These are phyloP conservation scores for Caranx ignobilis DNA, from an alignment of 2,113 vertebrate species.

Conservation along the genomic window DNA sequence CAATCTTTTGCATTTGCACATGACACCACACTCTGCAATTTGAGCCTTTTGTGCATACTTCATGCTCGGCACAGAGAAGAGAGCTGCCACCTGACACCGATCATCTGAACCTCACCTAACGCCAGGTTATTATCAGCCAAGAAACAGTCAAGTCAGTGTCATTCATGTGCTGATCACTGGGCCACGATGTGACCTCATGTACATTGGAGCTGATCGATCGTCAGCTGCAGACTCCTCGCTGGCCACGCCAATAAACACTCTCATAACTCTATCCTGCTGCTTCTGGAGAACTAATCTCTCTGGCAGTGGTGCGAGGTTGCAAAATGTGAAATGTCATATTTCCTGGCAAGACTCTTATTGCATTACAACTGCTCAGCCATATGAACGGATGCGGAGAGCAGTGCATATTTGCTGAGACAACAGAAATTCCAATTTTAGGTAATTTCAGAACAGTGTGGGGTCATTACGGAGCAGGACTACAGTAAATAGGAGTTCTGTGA, in stretches of 20 bases:
- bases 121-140: slow-evolving; percentile 9
- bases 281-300: slow-evolving; percentile 29
- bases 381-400: slow-evolving; percentile 4
- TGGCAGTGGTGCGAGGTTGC: slow-evolving; percentile 10
- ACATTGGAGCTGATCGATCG: slow-evolving; percentile 19
- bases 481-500: slow-evolving; percentile 52
- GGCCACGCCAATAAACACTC: slow-evolving; percentile 26
- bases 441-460: slow-evolving; percentile 51
- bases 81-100: neutral
- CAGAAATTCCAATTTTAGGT: slow-evolving; percentile 50
- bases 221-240: slow-evolving; percentile 18
- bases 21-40: neutral
- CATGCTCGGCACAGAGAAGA: neutral
- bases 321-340: slow-evolving; percentile 45
- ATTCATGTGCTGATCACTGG: slow-evolving; percentile 21
- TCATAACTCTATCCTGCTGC: slow-evolving; percentile 22
- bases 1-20: neutral
- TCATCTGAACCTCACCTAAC: neutral
- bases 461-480: slow-evolving; percentile 33
- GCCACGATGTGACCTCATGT: slow-evolving; percentile 19
- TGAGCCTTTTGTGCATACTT: neutral
- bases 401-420: slow-evolving; percentile 48
- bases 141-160: slow-evolving; percentile 23
- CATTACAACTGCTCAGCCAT: slow-evolving; percentile 33
- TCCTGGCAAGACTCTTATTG: slow-evolving; percentile 37